Evolutionary conservation across 2,797 vertebrate genomes (phyloP), one percentile per base, ranked within the genome.

Genomic region (Myripristis jacobus): DNA sequence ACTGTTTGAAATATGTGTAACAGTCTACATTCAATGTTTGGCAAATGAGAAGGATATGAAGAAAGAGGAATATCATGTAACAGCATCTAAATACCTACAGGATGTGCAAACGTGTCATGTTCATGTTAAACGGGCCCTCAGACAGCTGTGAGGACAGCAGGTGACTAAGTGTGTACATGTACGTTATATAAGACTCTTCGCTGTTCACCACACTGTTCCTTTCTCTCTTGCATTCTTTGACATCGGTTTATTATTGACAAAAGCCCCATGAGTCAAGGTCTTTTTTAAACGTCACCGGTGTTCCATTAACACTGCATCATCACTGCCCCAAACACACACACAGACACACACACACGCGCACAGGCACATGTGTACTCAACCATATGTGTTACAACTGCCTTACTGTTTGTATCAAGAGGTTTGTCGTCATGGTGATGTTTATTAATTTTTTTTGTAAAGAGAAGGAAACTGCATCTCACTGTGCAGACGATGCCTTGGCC

Each of bases 341-440:
- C 52, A 24, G 24, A 7, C 31, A 29, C 34, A 21, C 21, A 52
- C 6, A 18, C 31, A 25, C 29, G 7, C 29, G 3, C 31, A 29
- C 34, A 21, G 13, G 41, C 6, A 18, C 31, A 25, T 7, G 7
- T n/a, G n/a, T n/a, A n/a, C n/a, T 29, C 6, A 3, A 29, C 27
- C 34, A 38, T 11, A 41, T 0, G 0, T 70, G 57, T 69, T 52
- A 43, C 31, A 63, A 31, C 54, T 57, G 29, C 51, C 56, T 55
- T 29, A 43, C 25, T 44, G 71, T 84, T 87, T 80, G 22, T 72
- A 31, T 80, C 12, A 1, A 21, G 54, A 56, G 57, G 47, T 52
- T 65, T 52, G 73, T 70, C 70, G 65, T 83, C 71, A 84, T 78
- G 57, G 80, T 70, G 78, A 83, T 13, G 41, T 0, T 38, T n/a